These are phyloP conservation scores for Sclerurus mexicanus DNA, from an alignment of 2,113 vertebrate species.

Conservation along the genomic window DNA sequence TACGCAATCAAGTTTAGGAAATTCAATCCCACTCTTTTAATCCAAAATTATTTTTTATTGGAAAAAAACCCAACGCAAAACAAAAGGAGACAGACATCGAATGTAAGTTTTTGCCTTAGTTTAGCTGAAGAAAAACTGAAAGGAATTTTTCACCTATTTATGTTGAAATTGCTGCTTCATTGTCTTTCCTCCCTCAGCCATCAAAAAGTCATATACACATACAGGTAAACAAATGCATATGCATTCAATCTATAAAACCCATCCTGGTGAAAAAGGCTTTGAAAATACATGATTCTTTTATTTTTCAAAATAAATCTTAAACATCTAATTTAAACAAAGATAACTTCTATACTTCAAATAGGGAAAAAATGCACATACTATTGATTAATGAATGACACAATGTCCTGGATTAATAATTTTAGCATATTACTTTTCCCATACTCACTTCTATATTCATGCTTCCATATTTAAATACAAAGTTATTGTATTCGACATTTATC, in stretches of 20 bases:
- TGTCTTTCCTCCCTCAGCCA: neutral
- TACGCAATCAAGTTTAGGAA: neutral
- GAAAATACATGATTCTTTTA: neutral
- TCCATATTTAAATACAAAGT: neutral
- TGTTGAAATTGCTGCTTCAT: neutral
- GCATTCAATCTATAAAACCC: neutral
- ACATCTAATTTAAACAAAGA: neutral
- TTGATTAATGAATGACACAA: neutral
- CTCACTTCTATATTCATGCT: neutral
- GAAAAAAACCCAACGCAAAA: too few species aligned
- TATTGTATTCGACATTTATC: neutral
- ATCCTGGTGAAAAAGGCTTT: neutral
- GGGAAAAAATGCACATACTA: neutral
- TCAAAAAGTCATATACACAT: neutral
- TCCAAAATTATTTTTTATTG: neutral
- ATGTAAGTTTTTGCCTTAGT: neutral
- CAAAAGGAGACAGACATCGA: accelerated
- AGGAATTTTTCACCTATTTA: neutral
- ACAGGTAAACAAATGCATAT: neutral
- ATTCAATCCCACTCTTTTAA: neutral
- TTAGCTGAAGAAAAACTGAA: neutral
- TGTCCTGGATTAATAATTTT: neutral
- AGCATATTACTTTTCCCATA: neutral
- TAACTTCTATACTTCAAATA: neutral
- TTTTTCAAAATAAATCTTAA: neutral